Conservation (phyloP, 2,113 vertebrate species). For the Petaurus breviceps region DNA sequence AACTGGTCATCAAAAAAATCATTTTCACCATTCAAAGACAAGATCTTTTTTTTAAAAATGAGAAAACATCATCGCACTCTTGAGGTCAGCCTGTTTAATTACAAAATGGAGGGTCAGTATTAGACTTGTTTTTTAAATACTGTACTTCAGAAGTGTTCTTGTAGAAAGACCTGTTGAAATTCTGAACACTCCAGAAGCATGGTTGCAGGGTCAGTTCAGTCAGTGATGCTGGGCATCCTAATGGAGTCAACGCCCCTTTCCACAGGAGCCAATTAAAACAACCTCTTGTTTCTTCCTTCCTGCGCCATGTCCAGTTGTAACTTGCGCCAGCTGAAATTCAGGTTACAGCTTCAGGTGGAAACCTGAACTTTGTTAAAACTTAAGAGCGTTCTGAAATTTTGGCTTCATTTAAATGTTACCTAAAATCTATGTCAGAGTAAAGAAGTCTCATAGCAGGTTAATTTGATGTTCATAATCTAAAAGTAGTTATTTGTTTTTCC, state of each 20-base stretch:
- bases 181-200: slow-evolving; percentile 62
- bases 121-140: slow-evolving; percentile 59
- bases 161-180: slow-evolving; percentile 48
- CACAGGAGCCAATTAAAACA: not conserved
- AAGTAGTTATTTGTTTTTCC: slow-evolving; percentile 69
- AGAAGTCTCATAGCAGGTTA: slow-evolving; percentile 60
- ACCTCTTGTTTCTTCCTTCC: slow-evolving; percentile 13
- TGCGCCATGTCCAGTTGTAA: slow-evolving; percentile 48
- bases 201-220: slow-evolving; percentile 46
- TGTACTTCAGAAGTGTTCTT: slow-evolving; percentile 49
- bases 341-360: slow-evolving; percentile 50
- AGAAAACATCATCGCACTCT: slow-evolving; percentile 63
- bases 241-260: slow-evolving; percentile 29
- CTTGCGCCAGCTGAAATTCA: slow-evolving; percentile 50
- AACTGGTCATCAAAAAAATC: slow-evolving; percentile 65
- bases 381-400: slow-evolving; percentile 64
- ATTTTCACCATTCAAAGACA: slow-evolving; percentile 68
- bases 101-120: slow-evolving; percentile 45
- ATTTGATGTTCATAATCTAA: slow-evolving; percentile 71
- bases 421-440: slow-evolving; percentile 50
- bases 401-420: slow-evolving; percentile 54
- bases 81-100: slow-evolving; percentile 65
- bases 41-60: slow-evolving; percentile 62
- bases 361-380: slow-evolving; percentile 55
- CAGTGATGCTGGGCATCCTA: slow-evolving; percentile 68